Conservation (phyloP, 2,113 vertebrate genomes). For the Eidolon helvum region DNA sequence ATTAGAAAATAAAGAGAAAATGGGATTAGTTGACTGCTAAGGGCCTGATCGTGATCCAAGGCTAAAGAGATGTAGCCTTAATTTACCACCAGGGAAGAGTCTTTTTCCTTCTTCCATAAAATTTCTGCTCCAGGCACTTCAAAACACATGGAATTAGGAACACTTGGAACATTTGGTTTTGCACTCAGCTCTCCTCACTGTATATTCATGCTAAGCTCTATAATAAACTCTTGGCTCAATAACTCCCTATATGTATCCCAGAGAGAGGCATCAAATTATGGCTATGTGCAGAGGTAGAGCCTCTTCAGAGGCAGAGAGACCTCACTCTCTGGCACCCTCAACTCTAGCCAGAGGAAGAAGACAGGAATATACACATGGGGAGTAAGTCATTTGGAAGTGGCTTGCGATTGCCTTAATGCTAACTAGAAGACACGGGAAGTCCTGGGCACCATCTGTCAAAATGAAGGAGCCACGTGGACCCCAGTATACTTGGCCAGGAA, state of each 20-base stretch:
- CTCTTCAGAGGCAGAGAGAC: constrained; percentile 56
- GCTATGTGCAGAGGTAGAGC: constrained; percentile 56
- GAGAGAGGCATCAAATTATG: constrained; percentile 71
- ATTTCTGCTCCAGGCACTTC: constrained; percentile 68
- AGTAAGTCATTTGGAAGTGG: constrained; percentile 56
- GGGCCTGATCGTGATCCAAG: constrained; percentile 54
- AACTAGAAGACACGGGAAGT: constrained; percentile 65
- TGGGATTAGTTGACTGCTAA: constrained; percentile 53
- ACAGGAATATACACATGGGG: constrained; percentile 15
- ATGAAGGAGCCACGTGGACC: constrained; percentile 64
- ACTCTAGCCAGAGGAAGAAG: constrained; percentile 57
- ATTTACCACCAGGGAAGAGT: constrained; percentile 60
- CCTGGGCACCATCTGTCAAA: constrained; percentile 64
- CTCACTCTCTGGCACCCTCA: constrained; percentile 24
- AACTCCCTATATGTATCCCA: constrained; percentile 63
- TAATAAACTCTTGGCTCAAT: constrained; percentile 77
- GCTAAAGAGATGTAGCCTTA: constrained; percentile 61
- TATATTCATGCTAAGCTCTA: constrained; percentile 55
- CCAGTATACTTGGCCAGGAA: constrained; percentile 69
- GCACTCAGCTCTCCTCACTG: constrained; percentile 46
- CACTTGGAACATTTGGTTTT: constrained; percentile 58
- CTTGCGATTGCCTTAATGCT: constrained; percentile 17
- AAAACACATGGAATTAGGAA: constrained; percentile 57
- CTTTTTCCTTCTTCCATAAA: constrained; percentile 59
- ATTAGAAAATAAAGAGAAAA: constrained; percentile 71